Base-by-base conservation (phyloP, 2,888 invertebrate genomes). In the Sclerodermus sp. region DNA sequence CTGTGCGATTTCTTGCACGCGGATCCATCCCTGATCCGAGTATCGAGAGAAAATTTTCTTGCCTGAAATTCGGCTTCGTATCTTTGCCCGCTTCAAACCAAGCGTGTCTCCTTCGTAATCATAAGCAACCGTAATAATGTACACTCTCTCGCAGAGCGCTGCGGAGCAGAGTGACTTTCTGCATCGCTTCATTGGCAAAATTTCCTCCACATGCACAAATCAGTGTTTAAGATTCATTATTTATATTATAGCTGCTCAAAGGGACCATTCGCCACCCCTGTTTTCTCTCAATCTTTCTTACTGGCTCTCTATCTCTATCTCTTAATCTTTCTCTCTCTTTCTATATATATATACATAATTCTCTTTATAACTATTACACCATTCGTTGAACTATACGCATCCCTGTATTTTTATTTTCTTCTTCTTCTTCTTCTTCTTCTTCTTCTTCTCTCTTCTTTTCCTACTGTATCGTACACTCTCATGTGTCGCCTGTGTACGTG, bases 401-500 rank as follows among this genome's bases (percentile, higher is more conserved):
- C 30, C 40, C 18, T 37, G 30, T 47, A 18, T 32, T 31, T 48
- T 41, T 18, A 15, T 36, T 42, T 6, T 48, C 34, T 30, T 41
- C 42, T 48, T 8, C 4, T 8, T 23, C 3, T 23, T 23, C 8
- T 23, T 8, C 23, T 23, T 23, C 3, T 23, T 23, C 8, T 23
- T 23, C 23, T 23, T 23, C 23, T 23, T 8, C 23, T 23, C 23
- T 8, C 23, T 42, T 56, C 42, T 53, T 49, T 45, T 36, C 23
- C n/a, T n/a, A n/a, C n/a, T n/a, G n/a, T n/a, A n/a, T n/a, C 46
- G 47, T 53, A 42, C 30, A 15, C 32, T 49, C 50, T 47, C 53
- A 51, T 59, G 60, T 61, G 58, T 66, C 58, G 64, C 62, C 62
- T 67, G 59, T 66, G 64, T 68, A 60, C 64, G 60, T 62, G 64